Conservation (phyloP, 92 coral and sea anemone species). For the Epizoanthus stellaris region DNA sequence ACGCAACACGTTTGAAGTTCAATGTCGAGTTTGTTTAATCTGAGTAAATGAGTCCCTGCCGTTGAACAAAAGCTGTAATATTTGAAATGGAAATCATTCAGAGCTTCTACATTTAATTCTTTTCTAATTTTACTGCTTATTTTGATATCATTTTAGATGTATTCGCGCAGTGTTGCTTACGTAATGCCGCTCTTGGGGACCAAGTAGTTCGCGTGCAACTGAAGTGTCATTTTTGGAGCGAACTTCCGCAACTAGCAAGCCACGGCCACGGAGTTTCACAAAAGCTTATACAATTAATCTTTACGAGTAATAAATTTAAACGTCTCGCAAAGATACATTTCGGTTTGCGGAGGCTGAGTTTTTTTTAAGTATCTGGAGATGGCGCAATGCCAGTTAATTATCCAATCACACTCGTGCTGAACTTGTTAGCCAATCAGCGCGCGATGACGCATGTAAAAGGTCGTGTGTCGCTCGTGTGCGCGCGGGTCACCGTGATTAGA, state of each 20-base stretch:
- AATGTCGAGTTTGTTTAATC: not conserved
- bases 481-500: not conserved
- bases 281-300: not conserved
- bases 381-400: slow-evolving; percentile 20
- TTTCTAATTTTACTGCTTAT: not conserved
- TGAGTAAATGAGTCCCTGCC: not conserved
- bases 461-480: slow-evolving; percentile 40
- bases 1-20: slow-evolving; percentile 1
- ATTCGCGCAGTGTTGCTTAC: not conserved
- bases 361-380: not conserved
- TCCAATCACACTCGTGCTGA: slow-evolving; percentile 14
- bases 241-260: not conserved
- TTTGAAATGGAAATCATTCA: not conserved
- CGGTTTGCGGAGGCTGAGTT: not conserved
- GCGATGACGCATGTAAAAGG: slow-evolving; percentile 24
- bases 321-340: slow-evolving; percentile 1
- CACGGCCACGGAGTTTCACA: not conserved
- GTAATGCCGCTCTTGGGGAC: not conserved
- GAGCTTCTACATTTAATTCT: not conserved
- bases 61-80: not conserved
- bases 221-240: not conserved
- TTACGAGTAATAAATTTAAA: not conserved
- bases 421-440: slow-evolving; percentile 23
- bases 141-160: not conserved
- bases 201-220: slow-evolving; percentile 26